A percentile compares a stretch with the other conserved stretches of the same genome.
Evolutionary conservation across 92 coral and sea anemone genomes (phyloP).

Genomic region (Epizoanthus illoricatus): DNA sequence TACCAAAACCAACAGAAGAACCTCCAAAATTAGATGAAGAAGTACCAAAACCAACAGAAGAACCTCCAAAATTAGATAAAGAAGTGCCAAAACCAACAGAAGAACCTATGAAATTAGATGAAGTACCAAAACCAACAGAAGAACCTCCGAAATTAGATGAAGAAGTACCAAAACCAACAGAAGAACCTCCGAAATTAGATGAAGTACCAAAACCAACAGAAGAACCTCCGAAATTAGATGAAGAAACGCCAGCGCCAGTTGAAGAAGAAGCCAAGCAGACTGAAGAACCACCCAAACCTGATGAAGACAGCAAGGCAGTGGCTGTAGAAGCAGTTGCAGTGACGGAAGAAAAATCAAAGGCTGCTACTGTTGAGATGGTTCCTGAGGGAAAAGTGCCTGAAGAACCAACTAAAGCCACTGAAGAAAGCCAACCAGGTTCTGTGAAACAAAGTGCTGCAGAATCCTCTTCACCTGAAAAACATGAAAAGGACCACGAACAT

Average conservation of each 20-base stretch:
- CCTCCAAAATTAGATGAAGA: not conserved
- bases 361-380: not conserved
- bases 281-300: slow-evolving; percentile 25
- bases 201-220: not conserved
- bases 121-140: not conserved
- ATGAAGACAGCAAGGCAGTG: not conserved
- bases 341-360: slow-evolving; percentile 2
- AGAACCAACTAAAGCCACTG: slow-evolving; percentile 7
- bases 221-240: not conserved
- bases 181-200: slow-evolving; percentile 1
- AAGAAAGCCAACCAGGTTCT: not conserved
- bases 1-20: not conserved
- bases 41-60: not conserved
- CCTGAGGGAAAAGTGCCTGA: not conserved
- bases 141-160: not conserved
- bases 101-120: slow-evolving; percentile 12
- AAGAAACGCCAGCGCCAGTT: slow-evolving; percentile 8
- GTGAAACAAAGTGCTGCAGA: slow-evolving; percentile 5
- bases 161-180: not conserved
- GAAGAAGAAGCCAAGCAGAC: not conserved
- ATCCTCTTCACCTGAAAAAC: slow-evolving; percentile 25
- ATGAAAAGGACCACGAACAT: slow-evolving; percentile 24
- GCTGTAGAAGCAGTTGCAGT: not conserved
- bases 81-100: not conserved
- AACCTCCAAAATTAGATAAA: not conserved